phyloP scores from a whole-genome alignment of 2,113 vertebrate genomes.

The Aldabrachelys gigantea region DNA sequence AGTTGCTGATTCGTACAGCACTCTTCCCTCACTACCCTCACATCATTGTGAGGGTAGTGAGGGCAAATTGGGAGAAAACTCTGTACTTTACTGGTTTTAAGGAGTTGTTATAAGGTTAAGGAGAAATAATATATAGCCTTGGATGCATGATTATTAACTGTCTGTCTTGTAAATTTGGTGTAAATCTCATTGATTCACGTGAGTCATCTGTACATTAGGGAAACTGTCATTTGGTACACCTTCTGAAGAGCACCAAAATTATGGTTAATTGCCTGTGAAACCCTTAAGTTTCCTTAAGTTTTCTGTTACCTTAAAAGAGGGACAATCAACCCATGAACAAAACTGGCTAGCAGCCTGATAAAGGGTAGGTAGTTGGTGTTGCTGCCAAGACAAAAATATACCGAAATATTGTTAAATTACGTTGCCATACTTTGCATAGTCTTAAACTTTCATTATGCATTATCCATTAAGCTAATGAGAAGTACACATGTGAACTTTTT shows the following conservation, averaged over 20 bases:
- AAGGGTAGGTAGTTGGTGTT: constrained; percentile 15
- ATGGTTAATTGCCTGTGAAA: constrained; percentile 27
- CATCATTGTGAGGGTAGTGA: neutral
- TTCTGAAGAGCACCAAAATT: constrained; percentile 43
- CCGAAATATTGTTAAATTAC: constrained; percentile 34
- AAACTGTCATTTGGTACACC: constrained; percentile 22
- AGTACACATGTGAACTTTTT: neutral
- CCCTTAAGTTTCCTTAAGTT: neutral
- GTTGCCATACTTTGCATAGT: constrained; percentile 17
- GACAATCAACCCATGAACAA: constrained; percentile 45
- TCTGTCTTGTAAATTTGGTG: neutral
- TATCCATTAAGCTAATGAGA: constrained; percentile 21
- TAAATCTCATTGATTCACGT: neutral
- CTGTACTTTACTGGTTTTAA: neutral
- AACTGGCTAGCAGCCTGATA: constrained; percentile 44
- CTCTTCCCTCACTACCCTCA: neutral
- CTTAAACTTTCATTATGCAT: neutral
- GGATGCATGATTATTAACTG: neutral
- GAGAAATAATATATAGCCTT: neutral
- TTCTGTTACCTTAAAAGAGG: neutral
- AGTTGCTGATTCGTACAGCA: neutral
- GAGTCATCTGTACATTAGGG: constrained; percentile 11
- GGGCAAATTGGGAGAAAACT: neutral
- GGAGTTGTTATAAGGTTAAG: neutral
- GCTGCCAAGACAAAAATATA: constrained; percentile 45